Evolutionary conservation across 2,888 invertebrate species (phyloP).

Genomic region (Eilema caniola): DNA sequence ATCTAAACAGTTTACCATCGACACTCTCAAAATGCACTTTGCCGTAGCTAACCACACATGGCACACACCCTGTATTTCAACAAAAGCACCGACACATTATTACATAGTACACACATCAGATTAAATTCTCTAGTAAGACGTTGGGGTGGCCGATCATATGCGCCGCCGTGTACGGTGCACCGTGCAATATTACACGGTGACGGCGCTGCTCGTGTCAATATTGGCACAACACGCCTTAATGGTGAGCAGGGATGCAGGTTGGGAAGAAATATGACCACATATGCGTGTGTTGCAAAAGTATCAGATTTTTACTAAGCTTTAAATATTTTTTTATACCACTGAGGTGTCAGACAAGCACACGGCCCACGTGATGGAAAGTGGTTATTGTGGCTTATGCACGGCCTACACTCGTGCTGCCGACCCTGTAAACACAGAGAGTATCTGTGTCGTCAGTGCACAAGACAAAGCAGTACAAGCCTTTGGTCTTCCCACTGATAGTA

Average conservation of each 20-base stretch:
- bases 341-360: no score
- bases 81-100: neutral
- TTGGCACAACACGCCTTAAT: conserved; percentile 48
- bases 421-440: no score
- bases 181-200: conserved; percentile 41
- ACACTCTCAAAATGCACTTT: neutral
- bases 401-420: no score
- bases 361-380: no score
- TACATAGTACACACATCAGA: neutral
- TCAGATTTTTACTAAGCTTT: no score
- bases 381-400: no score
- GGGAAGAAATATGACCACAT: neutral
- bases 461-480: no score
- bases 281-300: neutral
- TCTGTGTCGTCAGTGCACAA: no score
- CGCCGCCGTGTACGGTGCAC: conserved; percentile 11
- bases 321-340: no score
- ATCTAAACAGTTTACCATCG: no score
- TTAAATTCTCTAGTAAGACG: conserved; percentile 12
- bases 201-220: conserved; percentile 42
- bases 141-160: conserved; percentile 19
- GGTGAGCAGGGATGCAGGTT: conserved; percentile 2
- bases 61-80: neutral
- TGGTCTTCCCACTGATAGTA: no score
- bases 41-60: neutral